Conservation (phyloP, 2,888 invertebrate species). For the Tetrapedia diversipes region DNA sequence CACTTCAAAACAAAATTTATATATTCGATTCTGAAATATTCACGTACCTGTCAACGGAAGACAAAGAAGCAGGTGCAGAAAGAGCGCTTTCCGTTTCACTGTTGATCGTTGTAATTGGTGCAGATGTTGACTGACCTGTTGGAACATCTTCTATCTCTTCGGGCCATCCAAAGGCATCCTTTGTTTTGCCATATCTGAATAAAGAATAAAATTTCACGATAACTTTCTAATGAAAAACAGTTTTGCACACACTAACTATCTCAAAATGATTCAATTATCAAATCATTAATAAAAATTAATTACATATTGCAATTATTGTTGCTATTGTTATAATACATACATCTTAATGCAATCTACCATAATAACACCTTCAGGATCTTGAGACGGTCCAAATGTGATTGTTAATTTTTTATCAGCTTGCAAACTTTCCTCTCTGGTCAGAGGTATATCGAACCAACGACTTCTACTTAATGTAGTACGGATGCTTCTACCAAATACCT, state of each 20-base stretch:
- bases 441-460: slow-evolving; percentile 97
- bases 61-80: slow-evolving; percentile 83
- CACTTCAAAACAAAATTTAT: too few species aligned
- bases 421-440: slow-evolving; percentile 96
- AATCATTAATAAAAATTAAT: background rate
- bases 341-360: slow-evolving; percentile 97
- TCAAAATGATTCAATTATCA: background rate
- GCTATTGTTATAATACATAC: slow-evolving; percentile 71
- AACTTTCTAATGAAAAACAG: background rate
- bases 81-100: slow-evolving; percentile 82
- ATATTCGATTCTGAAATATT: too few species aligned
- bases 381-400: slow-evolving; percentile 92
- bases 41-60: slow-evolving; percentile 85
- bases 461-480: slow-evolving; percentile 89
- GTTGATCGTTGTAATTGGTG: slow-evolving; percentile 77
- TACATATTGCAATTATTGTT: background rate
- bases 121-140: slow-evolving; percentile 78
- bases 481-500: slow-evolving; percentile 90
- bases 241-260: too few species aligned
- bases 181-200: slow-evolving; percentile 94
- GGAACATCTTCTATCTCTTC: slow-evolving; percentile 94
- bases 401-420: slow-evolving; percentile 95
- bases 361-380: slow-evolving; percentile 93
- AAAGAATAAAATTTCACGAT: background rate
- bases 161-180: slow-evolving; percentile 98